phyloP scores from a whole-genome alignment of 2,113 vertebrate species.

The Phainopepla nitens region DNA sequence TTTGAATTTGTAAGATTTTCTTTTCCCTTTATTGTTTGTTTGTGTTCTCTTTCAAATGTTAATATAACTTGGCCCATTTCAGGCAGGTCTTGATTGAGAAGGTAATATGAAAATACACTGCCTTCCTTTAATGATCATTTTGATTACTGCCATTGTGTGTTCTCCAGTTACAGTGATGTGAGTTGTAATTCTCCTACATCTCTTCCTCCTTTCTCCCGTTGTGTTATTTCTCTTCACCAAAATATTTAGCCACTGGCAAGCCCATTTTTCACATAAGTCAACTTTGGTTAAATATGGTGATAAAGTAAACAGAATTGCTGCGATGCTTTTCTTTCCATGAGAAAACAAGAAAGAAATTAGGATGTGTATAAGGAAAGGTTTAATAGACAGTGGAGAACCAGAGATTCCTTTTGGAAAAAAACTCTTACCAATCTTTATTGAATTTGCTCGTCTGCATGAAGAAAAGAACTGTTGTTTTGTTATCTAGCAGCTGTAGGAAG shows the following conservation, averaged over 20 bases:
- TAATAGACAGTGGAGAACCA: background rate
- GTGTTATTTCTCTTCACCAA: background rate
- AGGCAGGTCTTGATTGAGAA: slow-evolving; percentile 42
- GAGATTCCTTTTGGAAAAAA: slow-evolving; percentile 17
- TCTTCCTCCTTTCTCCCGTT: background rate
- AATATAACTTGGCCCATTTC: background rate
- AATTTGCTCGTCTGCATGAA: slow-evolving; percentile 67
- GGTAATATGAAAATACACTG: slow-evolving; percentile 9
- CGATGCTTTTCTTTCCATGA: background rate
- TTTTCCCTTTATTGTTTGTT: slow-evolving; percentile 7
- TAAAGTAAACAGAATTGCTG: slow-evolving; percentile 5
- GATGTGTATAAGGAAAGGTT: background rate
- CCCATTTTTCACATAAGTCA: background rate
- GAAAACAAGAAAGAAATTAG: background rate
- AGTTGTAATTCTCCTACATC: slow-evolving; percentile 13
- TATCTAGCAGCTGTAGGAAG: slow-evolving; percentile 69
- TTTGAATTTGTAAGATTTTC: background rate
- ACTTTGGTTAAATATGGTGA: background rate
- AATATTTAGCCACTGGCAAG: background rate
- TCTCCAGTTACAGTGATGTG: slow-evolving; percentile 18
- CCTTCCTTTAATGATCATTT: slow-evolving; percentile 27
- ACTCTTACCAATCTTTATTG: slow-evolving; percentile 58
- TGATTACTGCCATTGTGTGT: slow-evolving; percentile 38
- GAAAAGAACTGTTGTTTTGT: slow-evolving; percentile 73
- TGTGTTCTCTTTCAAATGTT: background rate